Conservation (phyloP, 1,140 invertebrate genomes). For the Drosophila seguyi region DNA sequence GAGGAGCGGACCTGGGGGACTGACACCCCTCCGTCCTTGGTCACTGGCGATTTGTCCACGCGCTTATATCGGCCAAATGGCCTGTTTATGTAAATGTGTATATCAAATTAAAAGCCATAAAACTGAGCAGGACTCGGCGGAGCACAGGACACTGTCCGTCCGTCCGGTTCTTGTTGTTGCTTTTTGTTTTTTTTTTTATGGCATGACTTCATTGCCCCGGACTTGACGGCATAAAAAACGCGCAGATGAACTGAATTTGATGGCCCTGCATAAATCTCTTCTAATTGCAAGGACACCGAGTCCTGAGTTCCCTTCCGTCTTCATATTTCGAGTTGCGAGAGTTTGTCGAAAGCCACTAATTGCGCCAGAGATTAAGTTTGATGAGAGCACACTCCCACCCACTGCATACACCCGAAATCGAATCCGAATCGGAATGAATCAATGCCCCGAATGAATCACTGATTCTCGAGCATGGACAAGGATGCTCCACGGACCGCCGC, state of each 20-base stretch:
- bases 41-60: slow-evolving; percentile 63
- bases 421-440: slow-evolving; percentile 53
- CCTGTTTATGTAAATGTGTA: slow-evolving; percentile 78
- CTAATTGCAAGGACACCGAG: slow-evolving; percentile 62
- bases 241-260: slow-evolving; percentile 55
- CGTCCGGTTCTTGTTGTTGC: slow-evolving; percentile 35
- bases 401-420: not conserved
- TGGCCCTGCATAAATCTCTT: slow-evolving; percentile 74
- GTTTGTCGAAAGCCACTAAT: slow-evolving; percentile 52
- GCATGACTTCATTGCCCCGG: slow-evolving; percentile 68
- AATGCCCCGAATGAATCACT: slow-evolving; percentile 53
- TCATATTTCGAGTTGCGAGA: slow-evolving; percentile 30
- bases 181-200: slow-evolving; percentile 35
- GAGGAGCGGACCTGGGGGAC: slow-evolving; percentile 2
- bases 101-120: slow-evolving; percentile 81
- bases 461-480: slow-evolving; percentile 7
- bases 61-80: slow-evolving; percentile 69
- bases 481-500: slow-evolving; percentile 2
- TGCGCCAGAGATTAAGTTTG: slow-evolving; percentile 65
- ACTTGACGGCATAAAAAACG: slow-evolving; percentile 58
- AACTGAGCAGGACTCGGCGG: slow-evolving; percentile 42
- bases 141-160: slow-evolving; percentile 6
- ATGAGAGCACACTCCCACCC: slow-evolving; percentile 29
- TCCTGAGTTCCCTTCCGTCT: slow-evolving; percentile 6
- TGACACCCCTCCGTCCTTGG: not conserved